Percentiles rank a stretch among this genome's conserved stretches.
Conservation (phyloP, 2,888 invertebrate species). For the Diarsia dahlii region DNA sequence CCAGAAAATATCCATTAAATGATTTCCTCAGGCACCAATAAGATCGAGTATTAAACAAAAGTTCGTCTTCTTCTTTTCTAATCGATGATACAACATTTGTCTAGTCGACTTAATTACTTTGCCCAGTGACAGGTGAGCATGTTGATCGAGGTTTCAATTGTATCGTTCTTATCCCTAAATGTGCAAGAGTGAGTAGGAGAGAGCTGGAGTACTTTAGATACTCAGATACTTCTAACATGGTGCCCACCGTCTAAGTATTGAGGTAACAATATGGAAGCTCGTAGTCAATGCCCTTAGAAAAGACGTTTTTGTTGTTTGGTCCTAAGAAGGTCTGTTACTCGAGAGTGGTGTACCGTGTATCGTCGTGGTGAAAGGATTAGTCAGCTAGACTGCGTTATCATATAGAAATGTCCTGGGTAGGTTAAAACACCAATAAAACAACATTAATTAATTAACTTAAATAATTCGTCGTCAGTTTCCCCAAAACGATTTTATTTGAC, state of each 20-base stretch:
- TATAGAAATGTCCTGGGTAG: too few species aligned
- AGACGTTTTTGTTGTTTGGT: background rate
- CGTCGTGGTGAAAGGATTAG: background rate
- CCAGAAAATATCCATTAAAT: background rate
- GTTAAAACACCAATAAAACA: background rate
- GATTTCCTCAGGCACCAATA: background rate
- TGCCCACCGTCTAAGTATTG: background rate
- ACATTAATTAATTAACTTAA: constrained; percentile 10
- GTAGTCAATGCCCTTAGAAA: background rate
- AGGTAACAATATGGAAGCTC: background rate
- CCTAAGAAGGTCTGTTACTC: background rate
- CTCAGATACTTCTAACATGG: background rate
- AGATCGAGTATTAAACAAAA: background rate
- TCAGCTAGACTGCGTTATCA: background rate
- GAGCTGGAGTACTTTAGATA: background rate
- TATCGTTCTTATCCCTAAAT: background rate
- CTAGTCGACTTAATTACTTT: background rate
- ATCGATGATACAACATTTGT: background rate
- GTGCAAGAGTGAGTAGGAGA: background rate
- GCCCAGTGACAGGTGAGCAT: background rate
- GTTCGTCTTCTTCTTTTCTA: background rate
- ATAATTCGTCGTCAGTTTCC: background rate
- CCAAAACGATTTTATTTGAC: constrained; percentile 19
- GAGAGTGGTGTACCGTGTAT: background rate
- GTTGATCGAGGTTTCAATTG: background rate